Conservation (phyloP, 64 coral and sea anemone species). For the Acropora tenuis region DNA sequence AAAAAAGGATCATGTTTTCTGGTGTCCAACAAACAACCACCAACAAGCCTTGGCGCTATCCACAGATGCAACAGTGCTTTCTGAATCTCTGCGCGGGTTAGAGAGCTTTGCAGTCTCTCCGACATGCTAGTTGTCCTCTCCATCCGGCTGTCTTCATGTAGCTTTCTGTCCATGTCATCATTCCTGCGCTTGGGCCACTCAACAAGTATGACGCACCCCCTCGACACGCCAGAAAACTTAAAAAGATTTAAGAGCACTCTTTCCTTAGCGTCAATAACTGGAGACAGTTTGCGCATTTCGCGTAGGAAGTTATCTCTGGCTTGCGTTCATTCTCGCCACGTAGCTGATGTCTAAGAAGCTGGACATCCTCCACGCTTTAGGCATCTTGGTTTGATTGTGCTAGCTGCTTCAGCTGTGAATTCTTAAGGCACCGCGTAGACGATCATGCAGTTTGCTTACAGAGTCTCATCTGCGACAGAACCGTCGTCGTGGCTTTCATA, state of each 20-base stretch:
- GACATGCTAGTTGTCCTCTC: conserved; percentile 63
- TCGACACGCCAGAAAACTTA: conserved; percentile 31
- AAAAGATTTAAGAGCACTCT: conserved; percentile 53
- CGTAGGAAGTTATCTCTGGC: background rate
- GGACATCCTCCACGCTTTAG: conserved; percentile 57
- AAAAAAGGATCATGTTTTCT: too few species aligned
- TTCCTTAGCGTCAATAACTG: conserved; percentile 57
- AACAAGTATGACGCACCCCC: conserved; percentile 47
- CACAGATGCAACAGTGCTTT: conserved; percentile 47
- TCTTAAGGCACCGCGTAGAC: background rate
- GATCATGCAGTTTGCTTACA: too few species aligned
- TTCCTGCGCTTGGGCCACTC: conserved; percentile 50
- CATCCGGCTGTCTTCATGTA: conserved; percentile 34
- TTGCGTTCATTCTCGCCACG: background rate
- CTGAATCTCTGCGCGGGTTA: conserved; percentile 65
- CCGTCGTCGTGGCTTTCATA: too few species aligned
- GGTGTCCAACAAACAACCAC: background rate
- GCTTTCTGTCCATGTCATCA: conserved; percentile 21
- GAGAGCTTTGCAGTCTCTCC: conserved; percentile 67
- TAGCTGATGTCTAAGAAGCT: conserved; percentile 54
- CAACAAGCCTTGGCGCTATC: conserved; percentile 56
- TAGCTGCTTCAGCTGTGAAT: background rate
- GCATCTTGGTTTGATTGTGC: conserved; percentile 5
- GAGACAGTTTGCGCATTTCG: conserved; percentile 11
- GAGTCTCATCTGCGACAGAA: background rate